Evolutionary conservation across 2,113 vertebrate species (phyloP).

Genomic region (Cynoglossus semilaevis): DNA sequence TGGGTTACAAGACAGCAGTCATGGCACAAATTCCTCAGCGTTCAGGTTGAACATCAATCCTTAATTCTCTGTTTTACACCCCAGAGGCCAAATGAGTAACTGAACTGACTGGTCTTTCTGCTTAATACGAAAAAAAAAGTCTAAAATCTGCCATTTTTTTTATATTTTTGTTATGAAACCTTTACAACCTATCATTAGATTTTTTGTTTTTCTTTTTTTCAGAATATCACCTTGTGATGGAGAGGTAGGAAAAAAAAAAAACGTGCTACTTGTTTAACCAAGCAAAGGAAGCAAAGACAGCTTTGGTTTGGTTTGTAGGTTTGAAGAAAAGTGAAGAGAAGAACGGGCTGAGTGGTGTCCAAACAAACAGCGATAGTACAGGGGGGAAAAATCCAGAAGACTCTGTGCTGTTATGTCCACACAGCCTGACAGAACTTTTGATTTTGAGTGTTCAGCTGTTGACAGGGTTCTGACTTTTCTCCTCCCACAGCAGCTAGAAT

Average conservation of each 20-base stretch:
- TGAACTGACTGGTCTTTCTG: too few species aligned
- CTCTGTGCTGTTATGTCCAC: slow-evolving; percentile 53
- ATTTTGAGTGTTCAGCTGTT: slow-evolving; percentile 58
- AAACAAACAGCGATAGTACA: slow-evolving; percentile 46
- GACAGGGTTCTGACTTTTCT: slow-evolving; percentile 57
- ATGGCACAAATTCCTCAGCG: too few species aligned
- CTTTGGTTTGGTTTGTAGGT: slow-evolving; percentile 49
- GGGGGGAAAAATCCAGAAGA: slow-evolving; percentile 49
- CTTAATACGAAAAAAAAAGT: too few species aligned
- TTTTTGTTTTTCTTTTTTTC: too few species aligned
- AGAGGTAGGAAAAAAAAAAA: slow-evolving; percentile 32
- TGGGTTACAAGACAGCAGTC: too few species aligned
- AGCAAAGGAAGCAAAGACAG: slow-evolving; percentile 21
- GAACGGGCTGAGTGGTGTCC: slow-evolving; percentile 47
- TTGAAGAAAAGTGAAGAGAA: slow-evolving; percentile 21
- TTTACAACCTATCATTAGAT: too few species aligned
- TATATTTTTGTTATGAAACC: slow-evolving; percentile 18
- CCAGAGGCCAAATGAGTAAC: too few species aligned
- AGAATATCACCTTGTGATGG: slow-evolving; percentile 33
- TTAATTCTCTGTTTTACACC: too few species aligned
- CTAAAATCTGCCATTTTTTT: too few species aligned
- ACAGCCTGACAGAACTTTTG: slow-evolving; percentile 53
- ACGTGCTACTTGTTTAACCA: slow-evolving; percentile 52
- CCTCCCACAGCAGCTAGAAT: slow-evolving; percentile 52
- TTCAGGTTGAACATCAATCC: too few species aligned